Evolutionary conservation across 2,113 vertebrate genomes (phyloP).

Genomic region (Grantiella picta): DNA sequence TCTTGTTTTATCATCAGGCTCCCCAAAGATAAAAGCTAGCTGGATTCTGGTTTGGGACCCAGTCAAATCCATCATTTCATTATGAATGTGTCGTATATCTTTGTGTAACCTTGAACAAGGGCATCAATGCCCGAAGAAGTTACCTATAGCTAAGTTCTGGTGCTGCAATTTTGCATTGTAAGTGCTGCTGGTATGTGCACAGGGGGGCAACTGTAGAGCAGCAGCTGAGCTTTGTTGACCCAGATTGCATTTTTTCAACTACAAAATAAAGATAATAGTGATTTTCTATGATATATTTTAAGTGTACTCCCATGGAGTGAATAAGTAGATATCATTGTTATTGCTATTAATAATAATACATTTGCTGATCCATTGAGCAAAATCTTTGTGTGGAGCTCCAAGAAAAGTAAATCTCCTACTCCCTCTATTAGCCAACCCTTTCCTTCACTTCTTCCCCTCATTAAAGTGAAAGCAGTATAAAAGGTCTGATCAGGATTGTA

Average conservation of each 20-base stretch:
- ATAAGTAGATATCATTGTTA: neutral
- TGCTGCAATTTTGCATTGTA: neutral
- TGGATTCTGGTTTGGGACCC: neutral
- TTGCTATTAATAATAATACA: neutral
- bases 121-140: neutral
- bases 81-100: neutral
- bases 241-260: neutral
- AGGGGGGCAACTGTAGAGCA: accelerated
- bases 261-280: neutral
- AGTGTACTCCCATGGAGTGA: neutral
- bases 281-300: neutral
- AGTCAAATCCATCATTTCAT: conserved; percentile 22
- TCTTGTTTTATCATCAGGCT: neutral
- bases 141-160: neutral
- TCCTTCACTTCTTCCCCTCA: neutral
- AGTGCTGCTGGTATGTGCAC: accelerated
- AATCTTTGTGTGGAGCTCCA: neutral
- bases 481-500: neutral
- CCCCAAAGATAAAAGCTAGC: neutral
- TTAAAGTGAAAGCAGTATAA: neutral
- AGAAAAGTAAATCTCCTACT: neutral
- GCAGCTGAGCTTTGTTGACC: neutral
- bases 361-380: neutral
- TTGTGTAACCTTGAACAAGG: neutral
- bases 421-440: neutral